Evolutionary conservation across 2,888 invertebrate species (phyloP), one percentile per base, ranked within the genome.

Genomic region (Trichogramma dendrolimi): DNA sequence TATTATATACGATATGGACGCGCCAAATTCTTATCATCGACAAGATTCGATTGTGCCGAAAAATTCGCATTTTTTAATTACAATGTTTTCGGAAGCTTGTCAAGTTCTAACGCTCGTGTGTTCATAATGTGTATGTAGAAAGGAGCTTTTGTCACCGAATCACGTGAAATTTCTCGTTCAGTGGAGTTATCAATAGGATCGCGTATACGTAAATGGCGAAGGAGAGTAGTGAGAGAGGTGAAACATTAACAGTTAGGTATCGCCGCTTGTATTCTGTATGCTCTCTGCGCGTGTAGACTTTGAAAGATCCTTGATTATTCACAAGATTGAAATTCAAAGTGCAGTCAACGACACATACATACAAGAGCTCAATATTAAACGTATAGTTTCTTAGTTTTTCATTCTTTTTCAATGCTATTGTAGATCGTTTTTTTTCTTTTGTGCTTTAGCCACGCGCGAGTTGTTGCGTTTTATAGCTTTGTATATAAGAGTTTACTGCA

Each of bases 261-360:
- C 27, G 27, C 27, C 27, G 27, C 27, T 27, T 27, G 27, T 27
- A 27, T 27, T 27, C 27, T 27, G 3, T 27, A 27, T 27, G 27
- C 27, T 27, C 27, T 27, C 8, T 4, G 50, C 42, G 42, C 53
- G 43, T 5, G 27, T 65, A 67, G 64, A 63, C 63, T 65, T 67
- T 68, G 67, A 68, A 69, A 60, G 43, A n/a, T 65, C 68, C 63
- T 67, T 63, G 69, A 70, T 72, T 73, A 72, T 77, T 77, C 77
- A 75, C 66, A 69, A 70, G 74, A 76, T 74, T 69, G 75, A 74
- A 75, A 77, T 77, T 74, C 74, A 71, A 68, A 58, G 73, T 73
- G 75, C 76, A 75, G 75, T 75, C 75, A 73, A 68, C 69, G 70
- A 70, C 70, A 71, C 62, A 71, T 69, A 71, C 62, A 70, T 69